Conservation (phyloP, 1,140 invertebrate genomes). For the Pectinophora gossypiella region DNA sequence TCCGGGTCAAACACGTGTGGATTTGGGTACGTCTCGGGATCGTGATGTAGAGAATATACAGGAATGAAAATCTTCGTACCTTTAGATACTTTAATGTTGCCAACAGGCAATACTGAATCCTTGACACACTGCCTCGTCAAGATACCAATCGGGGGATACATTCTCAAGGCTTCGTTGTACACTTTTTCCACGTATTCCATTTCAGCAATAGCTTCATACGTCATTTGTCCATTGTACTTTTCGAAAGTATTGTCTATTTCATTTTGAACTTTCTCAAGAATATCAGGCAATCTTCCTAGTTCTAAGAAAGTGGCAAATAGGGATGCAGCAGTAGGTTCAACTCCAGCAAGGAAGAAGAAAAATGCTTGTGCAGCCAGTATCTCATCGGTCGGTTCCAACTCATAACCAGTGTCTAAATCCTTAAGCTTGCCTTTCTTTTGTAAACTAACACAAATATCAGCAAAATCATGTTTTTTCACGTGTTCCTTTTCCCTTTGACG, state of each 20-base stretch:
- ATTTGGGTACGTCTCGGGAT: constrained; percentile 50
- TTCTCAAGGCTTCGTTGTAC: constrained; percentile 63
- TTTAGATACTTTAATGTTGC: constrained; percentile 36
- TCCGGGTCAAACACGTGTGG: constrained; percentile 67
- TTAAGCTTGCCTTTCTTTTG: constrained; percentile 27
- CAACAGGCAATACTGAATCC: constrained; percentile 31
- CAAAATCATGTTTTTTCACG: constrained; percentile 36
- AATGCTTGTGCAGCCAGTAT: constrained; percentile 56
- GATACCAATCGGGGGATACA: constrained; percentile 51
- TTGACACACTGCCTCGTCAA: constrained; percentile 24
- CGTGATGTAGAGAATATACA: constrained; percentile 44
- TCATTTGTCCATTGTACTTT: constrained; percentile 36
- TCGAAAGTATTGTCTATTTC: constrained; percentile 75
- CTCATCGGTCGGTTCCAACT: constrained; percentile 36
- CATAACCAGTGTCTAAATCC: constrained; percentile 28
- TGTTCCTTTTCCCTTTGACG: constrained; percentile 22
- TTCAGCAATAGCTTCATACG: constrained; percentile 40
- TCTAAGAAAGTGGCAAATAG: constrained; percentile 66
- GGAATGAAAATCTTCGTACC: constrained; percentile 39
- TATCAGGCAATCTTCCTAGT: constrained; percentile 72
- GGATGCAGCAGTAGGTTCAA: constrained; percentile 77
- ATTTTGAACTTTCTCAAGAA: constrained; percentile 72
- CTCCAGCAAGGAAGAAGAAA: constrained; percentile 75
- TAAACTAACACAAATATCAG: constrained; percentile 36
- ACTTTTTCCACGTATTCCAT: constrained; percentile 59